These are phyloP conservation scores for Drosophila kuntzei DNA, from an alignment of 2,888 invertebrate species.

Conservation along the genomic window DNA sequence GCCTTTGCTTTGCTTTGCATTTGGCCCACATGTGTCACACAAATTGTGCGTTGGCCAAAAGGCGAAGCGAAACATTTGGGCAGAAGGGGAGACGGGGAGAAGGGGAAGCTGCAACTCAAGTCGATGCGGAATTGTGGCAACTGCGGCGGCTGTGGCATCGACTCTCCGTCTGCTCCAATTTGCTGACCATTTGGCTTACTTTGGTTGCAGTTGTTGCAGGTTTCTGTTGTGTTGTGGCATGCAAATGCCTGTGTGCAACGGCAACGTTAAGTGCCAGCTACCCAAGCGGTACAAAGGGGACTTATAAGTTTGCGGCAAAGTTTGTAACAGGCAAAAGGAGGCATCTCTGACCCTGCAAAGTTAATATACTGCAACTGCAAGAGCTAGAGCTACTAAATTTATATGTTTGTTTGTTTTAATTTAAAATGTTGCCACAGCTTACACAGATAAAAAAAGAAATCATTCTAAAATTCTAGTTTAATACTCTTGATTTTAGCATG, in stretches of 20 bases:
- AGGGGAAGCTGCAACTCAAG: neutral
- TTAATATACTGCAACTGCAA: no score
- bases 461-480: no score
- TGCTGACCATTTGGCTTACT: constrained; percentile 78
- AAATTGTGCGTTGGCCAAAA: constrained; percentile 59
- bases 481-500: no score
- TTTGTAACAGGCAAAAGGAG: neutral
- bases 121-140: constrained; percentile 19
- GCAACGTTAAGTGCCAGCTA: constrained; percentile 18
- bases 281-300: neutral
- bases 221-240: constrained; percentile 55
- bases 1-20: constrained; percentile 40
- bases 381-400: no score
- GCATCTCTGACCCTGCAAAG: no score
- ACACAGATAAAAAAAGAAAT: no score
- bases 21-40: constrained; percentile 74
- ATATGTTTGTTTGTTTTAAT: no score
- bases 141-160: constrained; percentile 33
- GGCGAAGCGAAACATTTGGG: no score
- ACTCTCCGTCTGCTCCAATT: constrained; percentile 59
- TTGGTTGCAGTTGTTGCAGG: constrained; percentile 33
- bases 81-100: neutral
- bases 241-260: constrained; percentile 71
- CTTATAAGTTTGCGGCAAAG: neutral
- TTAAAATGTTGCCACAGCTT: no score